These are phyloP conservation scores for Endotricha flammealis DNA, from an alignment of 2,888 invertebrate genomes.

Conservation along the genomic window DNA sequence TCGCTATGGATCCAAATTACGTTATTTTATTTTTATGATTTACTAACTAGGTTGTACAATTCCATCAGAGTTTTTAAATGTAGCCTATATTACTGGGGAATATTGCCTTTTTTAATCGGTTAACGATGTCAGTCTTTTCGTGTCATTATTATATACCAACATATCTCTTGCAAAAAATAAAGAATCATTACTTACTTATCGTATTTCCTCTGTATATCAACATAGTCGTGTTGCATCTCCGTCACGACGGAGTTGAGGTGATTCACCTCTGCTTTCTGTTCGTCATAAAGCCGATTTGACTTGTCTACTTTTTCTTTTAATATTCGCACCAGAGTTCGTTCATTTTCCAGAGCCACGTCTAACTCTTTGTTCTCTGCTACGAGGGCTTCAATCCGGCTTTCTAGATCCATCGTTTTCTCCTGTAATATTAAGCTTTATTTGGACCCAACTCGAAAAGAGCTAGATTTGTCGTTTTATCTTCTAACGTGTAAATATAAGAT, in stretches of 20 bases:
- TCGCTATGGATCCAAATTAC: no score
- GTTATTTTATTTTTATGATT: no score
- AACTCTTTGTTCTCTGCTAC: slow-evolving; percentile 71
- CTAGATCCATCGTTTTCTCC: slow-evolving; percentile 59
- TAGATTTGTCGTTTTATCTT: no score
- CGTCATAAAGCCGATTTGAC: slow-evolving; percentile 63
- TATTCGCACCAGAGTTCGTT: slow-evolving; percentile 70
- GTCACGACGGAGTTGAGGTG: slow-evolving; percentile 57
- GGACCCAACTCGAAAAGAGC: not conserved
- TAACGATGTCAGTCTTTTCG: no score
- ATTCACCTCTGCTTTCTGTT: slow-evolving; percentile 70
- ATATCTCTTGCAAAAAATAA: no score
- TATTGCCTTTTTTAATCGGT: no score
- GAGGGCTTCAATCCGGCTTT: slow-evolving; percentile 64
- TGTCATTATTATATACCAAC: no score
- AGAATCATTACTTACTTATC: slow-evolving; percentile 54
- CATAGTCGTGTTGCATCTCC: slow-evolving; percentile 64
- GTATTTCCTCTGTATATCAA: slow-evolving; percentile 59
- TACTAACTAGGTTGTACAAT: no score
- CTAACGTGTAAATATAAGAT: no score
- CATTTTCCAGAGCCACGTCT: slow-evolving; percentile 69
- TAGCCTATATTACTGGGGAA: no score
- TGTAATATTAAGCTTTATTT: slow-evolving; percentile 29
- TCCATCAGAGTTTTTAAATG: no score
- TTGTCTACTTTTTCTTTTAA: slow-evolving; percentile 71